A percentile compares a stretch with the other conserved stretches of the same genome.
phyloP scores from a whole-genome alignment of 2,888 invertebrate species.

The Macrostomum cliftonense region DNA sequence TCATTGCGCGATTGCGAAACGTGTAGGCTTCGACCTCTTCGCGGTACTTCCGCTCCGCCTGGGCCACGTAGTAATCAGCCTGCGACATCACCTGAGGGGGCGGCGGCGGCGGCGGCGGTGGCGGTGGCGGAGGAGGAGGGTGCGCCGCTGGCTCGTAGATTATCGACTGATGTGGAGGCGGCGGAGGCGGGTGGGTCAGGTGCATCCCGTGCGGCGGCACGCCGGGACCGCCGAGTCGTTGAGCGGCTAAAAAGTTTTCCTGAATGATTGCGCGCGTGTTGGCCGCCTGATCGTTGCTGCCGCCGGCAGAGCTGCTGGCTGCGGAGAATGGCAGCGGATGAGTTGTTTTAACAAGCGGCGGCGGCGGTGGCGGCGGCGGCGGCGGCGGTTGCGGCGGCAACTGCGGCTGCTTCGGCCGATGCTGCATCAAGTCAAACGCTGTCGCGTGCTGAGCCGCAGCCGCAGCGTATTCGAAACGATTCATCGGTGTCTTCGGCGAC shows the following conservation, averaged over 20 bases:
- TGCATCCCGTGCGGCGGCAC: neutral
- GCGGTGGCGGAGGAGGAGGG: neutral
- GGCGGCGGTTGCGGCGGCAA: no score
- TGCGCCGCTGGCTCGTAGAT: neutral
- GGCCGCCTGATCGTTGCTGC: neutral
- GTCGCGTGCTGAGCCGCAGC: no score
- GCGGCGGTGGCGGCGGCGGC: no score
- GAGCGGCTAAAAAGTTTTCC: no score
- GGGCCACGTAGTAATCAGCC: neutral
- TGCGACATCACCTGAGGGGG: neutral
- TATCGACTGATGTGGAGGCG: neutral
- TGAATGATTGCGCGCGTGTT: neutral
- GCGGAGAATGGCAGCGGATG: no score
- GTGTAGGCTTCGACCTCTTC: conserved; percentile 5
- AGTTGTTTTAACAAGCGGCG: no score
- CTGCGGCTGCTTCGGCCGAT: no score
- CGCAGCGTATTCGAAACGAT: no score
- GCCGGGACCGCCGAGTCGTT: no score
- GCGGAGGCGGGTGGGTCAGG: no score
- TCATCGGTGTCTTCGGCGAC: no score
- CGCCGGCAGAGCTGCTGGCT: neutral
- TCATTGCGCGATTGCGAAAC: conserved; percentile 1
- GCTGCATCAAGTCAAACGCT: no score
- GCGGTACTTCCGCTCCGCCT: conserved; percentile 1
- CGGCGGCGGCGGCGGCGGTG: neutral